Conservation (phyloP, 2,888 invertebrate genomes). For the Lutraria lutraria region DNA sequence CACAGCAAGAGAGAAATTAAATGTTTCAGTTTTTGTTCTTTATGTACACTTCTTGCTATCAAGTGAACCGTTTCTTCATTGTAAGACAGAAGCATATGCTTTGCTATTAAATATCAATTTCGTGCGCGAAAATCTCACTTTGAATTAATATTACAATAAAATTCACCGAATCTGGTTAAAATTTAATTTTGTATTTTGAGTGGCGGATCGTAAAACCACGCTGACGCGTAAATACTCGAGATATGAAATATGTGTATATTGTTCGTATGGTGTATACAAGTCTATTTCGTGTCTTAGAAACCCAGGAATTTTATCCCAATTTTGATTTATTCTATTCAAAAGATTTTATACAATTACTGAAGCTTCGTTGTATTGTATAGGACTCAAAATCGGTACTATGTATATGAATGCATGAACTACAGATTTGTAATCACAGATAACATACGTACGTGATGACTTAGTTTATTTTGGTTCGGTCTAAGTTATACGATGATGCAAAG, state of each 20-base stretch:
- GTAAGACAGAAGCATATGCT: not conserved
- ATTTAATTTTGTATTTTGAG: slow-evolving; percentile 21
- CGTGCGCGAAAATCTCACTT: not conserved
- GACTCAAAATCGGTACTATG: not conserved
- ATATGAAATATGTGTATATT: slow-evolving; percentile 26
- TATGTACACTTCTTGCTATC: not conserved
- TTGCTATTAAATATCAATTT: slow-evolving; percentile 5
- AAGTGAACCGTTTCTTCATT: not conserved
- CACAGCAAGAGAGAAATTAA: slow-evolving; percentile 18
- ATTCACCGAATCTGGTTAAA: not conserved
- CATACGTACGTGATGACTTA: not conserved
- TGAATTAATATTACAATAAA: not conserved
- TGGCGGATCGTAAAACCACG: slow-evolving; percentile 18
- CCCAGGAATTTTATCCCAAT: slow-evolving; percentile 35
- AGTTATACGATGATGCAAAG: too few relatives aligned
- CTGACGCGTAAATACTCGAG: slow-evolving; percentile 16
- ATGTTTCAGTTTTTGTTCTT: not conserved
- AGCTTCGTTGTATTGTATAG: not conserved
- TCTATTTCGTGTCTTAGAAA: slow-evolving; percentile 23
- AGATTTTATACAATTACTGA: not conserved
- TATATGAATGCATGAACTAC: not conserved
- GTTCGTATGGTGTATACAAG: not conserved
- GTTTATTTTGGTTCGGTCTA: not conserved
- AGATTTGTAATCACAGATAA: not conserved
- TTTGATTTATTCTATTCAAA: not conserved